Percentiles rank a stretch among this genome's conserved stretches.
These are phyloP conservation scores for Nannobrachium achirus DNA, from an alignment of 2,113 vertebrate genomes.

Conservation along the genomic window DNA sequence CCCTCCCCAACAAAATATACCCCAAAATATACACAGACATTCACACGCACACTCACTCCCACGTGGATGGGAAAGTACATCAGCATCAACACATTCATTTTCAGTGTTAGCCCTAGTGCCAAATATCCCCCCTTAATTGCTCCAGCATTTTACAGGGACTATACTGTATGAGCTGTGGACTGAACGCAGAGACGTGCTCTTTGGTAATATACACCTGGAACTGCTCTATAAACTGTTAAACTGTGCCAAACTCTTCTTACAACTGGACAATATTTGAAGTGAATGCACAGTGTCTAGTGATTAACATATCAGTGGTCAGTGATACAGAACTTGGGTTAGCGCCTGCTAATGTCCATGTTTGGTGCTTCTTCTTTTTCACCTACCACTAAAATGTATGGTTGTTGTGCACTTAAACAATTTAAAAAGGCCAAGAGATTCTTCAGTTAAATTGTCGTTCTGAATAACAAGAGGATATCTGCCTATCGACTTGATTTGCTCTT, in stretches of 20 bases:
- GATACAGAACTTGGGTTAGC: slow-evolving; percentile 38
- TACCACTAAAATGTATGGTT: slow-evolving; percentile 66
- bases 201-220: slow-evolving; percentile 16
- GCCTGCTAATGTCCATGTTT: slow-evolving; percentile 43
- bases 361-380: slow-evolving; percentile 51
- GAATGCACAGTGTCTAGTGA: slow-evolving; percentile 1
- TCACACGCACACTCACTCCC: slow-evolving; percentile 90
- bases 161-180: slow-evolving; percentile 29
- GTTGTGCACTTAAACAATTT: slow-evolving; percentile 63
- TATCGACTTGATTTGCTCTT: slow-evolving; percentile 24
- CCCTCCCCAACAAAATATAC: slow-evolving; percentile 89
- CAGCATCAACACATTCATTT: slow-evolving; percentile 96
- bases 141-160: slow-evolving; percentile 24
- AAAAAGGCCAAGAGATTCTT: slow-evolving; percentile 36
- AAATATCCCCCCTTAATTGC: slow-evolving; percentile 9
- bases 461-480: slow-evolving; percentile 23
- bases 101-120: slow-evolving; percentile 85
- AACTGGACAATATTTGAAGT: slow-evolving; percentile 34
- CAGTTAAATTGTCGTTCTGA: slow-evolving; percentile 27
- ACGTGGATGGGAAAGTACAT: slow-evolving; percentile 93
- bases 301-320: slow-evolving; percentile 57
- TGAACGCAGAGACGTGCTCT: slow-evolving; percentile 24
- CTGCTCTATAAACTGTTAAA: slow-evolving; percentile 19
- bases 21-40: slow-evolving; percentile 96
- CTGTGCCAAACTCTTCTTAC: slow-evolving; percentile 20